A percentile compares a stretch with the other conserved stretches of the same genome.
Evolutionary conservation across 2,797 vertebrate species (phyloP).

Genomic region (Sebastes diaconus): DNA sequence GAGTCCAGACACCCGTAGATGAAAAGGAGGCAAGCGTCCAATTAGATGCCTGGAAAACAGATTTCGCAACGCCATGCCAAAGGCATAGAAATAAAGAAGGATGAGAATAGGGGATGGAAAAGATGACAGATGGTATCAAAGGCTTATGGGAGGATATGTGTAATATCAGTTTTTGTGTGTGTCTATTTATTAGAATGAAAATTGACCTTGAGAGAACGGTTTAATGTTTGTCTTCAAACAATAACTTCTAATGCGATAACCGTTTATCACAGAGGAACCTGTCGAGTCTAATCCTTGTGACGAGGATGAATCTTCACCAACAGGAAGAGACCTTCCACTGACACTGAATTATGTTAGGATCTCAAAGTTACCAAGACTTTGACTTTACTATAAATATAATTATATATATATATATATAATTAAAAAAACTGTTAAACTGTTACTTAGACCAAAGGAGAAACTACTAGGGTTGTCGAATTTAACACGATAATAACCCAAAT

Average conservation of each 20-base stretch:
- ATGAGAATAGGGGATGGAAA: conserved; percentile 68
- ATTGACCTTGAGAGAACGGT: conserved; percentile 5
- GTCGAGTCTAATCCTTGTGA: conserved; percentile 9
- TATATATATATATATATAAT: no score
- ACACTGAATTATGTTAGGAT: not conserved
- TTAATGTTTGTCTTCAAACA: conserved; percentile 26
- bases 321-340: not conserved
- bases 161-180: conserved; percentile 37
- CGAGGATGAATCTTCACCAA: not conserved
- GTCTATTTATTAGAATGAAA: conserved; percentile 43
- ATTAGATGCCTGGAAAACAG: conserved; percentile 82
- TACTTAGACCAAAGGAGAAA: not conserved
- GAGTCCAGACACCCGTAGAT: conserved; percentile 79
- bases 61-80: conserved; percentile 69
- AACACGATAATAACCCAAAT: no score
- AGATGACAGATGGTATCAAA: conserved; percentile 70
- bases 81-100: conserved; percentile 60
- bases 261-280: conserved; percentile 18
- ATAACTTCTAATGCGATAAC: conserved; percentile 12
- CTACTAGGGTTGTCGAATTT: not conserved
- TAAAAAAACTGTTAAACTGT: not conserved
- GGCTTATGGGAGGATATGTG: conserved; percentile 35
- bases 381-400: not conserved
- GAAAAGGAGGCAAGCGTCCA: conserved; percentile 79
- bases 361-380: not conserved